Base-by-base conservation (phyloP, 1,140 invertebrate species). In the Drosophila parabipectinata region DNA sequence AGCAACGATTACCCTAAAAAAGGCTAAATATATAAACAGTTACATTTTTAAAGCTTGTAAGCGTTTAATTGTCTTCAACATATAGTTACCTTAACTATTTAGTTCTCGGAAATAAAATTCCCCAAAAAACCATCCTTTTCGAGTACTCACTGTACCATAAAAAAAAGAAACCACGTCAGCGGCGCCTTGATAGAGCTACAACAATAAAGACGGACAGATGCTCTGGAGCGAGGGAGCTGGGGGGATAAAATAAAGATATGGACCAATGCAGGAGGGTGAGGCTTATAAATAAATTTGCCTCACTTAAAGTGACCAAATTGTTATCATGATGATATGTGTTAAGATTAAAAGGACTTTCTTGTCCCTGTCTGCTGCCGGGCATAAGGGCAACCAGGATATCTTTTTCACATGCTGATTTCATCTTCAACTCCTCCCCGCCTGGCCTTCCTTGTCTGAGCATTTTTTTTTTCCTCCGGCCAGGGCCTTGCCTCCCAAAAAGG, bases 331-430 rank as follows among this genome's bases (percentile, higher is more conserved):
- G 89, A 90, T 91, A 91, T 91, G 90, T 91, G 90, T 87, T 88
- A 85, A 84, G 90, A 91, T 91, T 91, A 91, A 91, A 91, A 91
- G 90, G 90, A 91, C 85, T 91, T 91, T 85, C 90, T 90, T 91
- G 90, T 91, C 83, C 71, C 64, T 57, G 74, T 59, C 57, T 39
- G 67, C 67, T 69, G 67, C 52, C 63, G 67, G 66, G 18, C 66
- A 69, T 50, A 37, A 57, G 63, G 52, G 66, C 15, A 45, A 28
- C 12, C 83, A 77, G 67, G 30, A 61, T 60, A 52, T 81, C 21
- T 58, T 71, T 83, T 89, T 83, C 84, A 88, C 88, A 90, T 90
- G 87, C 87, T 83, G 87, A 90, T 90, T 90, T 80, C 83, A 90
- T 87, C 66, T 60, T 55, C 24, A 28, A 26, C 39, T 68, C 34